phyloP scores from a whole-genome alignment of 2,113 vertebrate species.

The Orthochromis malagaraziensis region DNA sequence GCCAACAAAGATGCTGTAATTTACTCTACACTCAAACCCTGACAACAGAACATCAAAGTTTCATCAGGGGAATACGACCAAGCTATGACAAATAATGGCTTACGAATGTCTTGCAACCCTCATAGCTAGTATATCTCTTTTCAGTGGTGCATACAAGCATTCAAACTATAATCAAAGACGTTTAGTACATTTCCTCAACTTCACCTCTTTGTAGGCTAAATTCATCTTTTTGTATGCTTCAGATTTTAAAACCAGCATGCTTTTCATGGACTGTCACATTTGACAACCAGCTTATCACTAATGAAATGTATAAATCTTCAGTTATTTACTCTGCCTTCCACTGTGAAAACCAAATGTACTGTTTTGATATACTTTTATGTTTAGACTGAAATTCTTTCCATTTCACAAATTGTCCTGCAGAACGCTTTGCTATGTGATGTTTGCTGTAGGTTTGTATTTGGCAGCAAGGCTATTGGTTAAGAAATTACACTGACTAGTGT shows the following conservation, averaged over 20 bases:
- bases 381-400: not conserved
- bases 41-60: not conserved
- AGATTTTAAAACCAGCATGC: rapidly evolving
- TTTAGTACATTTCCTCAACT: not conserved
- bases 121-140: rapidly evolving
- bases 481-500: not conserved
- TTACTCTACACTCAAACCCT: rapidly evolving
- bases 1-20: rapidly evolving
- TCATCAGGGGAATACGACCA: rapidly evolving
- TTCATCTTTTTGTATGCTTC: rapidly evolving
- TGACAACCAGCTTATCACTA: not conserved
- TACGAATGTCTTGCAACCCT: rapidly evolving
- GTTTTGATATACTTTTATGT: not conserved
- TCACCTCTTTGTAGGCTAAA: not conserved
- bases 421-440: rapidly evolving
- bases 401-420: not conserved
- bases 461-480: rapidly evolving
- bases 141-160: not conserved
- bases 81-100: not conserved
- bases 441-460: not conserved
- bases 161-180: not conserved
- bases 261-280: not conserved
- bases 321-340: not conserved
- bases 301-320: rapidly evolving
- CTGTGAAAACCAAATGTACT: not conserved